Percentiles rank a stretch among this genome's conserved stretches.
Evolutionary conservation across 2,113 vertebrate species (phyloP).

Genomic region (Holacanthus passer): DNA sequence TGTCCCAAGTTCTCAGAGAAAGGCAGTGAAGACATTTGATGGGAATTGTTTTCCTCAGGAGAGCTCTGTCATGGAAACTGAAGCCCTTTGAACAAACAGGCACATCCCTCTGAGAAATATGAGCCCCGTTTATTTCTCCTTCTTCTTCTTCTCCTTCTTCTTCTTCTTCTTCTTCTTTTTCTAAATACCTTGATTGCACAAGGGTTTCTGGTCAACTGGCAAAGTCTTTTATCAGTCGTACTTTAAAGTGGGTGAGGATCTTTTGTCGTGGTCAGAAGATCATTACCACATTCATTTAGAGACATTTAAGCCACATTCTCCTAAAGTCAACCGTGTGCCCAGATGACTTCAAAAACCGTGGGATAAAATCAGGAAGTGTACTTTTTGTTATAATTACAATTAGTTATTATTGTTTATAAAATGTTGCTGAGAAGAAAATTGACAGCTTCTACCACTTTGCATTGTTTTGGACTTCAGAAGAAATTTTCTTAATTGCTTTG

Average conservation of each 20-base stretch:
- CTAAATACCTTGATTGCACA: not conserved
- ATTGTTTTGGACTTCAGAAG: not conserved
- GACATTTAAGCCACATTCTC: not conserved
- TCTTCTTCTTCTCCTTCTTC: not conserved
- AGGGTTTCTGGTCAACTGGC: not conserved
- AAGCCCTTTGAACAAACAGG: conserved; percentile 49
- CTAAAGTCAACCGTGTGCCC: not conserved
- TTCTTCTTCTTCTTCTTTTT: not conserved
- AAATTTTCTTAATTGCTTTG: not conserved
- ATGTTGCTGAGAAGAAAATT: not conserved
- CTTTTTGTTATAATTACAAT: not conserved
- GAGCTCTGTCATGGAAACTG: conserved; percentile 72
- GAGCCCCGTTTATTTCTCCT: not conserved
- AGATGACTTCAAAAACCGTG: not conserved
- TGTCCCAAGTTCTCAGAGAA: conserved; percentile 65
- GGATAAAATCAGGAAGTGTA: not conserved
- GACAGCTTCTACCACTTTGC: not conserved
- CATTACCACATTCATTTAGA: not conserved
- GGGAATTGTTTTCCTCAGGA: conserved; percentile 64
- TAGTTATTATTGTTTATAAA: not conserved
- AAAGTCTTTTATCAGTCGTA: not conserved
- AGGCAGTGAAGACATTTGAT: conserved; percentile 28
- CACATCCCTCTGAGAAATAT: conserved; percentile 19
- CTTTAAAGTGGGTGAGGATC: conserved; percentile 3
- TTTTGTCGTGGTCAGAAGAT: not conserved